Evolutionary conservation across 2,113 vertebrate genomes (phyloP), one percentile per base, ranked within the genome.

Genomic region (Mesoclemmys tuberculata): DNA sequence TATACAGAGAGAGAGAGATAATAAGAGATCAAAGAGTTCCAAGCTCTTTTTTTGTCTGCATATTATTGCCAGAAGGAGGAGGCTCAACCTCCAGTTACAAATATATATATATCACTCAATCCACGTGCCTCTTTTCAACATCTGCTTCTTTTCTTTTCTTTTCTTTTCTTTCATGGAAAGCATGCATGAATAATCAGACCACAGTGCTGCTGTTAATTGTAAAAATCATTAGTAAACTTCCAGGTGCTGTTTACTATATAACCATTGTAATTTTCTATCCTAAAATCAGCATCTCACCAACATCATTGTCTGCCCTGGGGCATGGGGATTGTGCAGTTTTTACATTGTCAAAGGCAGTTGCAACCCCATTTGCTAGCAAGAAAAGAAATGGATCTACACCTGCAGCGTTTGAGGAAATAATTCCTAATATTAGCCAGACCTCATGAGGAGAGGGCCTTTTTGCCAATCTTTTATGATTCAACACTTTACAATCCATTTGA

Each of bases 341-440:
- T 97, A 98, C 98, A 98, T 98, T 98, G 98, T 98, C 98, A 98
- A 98, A 99, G 97, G 98, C 98, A 97, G 98, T 99, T 98, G 97
- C 99, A 99, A 98, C 99, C 99, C 99, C 98, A 98, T 99, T 99
- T 99, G 98, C 98, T 99, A 98, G 98, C 98, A 99, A 98, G 99
- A 99, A 99, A 98, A 99, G 99, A 98, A 98, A 98, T 98, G 93
- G 97, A 98, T 98, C 98, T 99, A 98, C 99, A 99, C 99, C 99
- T 99, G 99, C 99, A 98, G 99, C 6, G 98, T 98, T 98, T 97
- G 98, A 98, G 98, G 98, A 98, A 98, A 95, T 97, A 98, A 98
- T 99, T 98, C 98, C 98, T 98, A 94, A 98, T 98, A 98, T 98
- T 98, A 98, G 96, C 92, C 96, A 98, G 98, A 97, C 98, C 98